These are phyloP conservation scores for Trematomus loennbergii DNA, from an alignment of 2,113 vertebrate genomes.

Conservation along the genomic window DNA sequence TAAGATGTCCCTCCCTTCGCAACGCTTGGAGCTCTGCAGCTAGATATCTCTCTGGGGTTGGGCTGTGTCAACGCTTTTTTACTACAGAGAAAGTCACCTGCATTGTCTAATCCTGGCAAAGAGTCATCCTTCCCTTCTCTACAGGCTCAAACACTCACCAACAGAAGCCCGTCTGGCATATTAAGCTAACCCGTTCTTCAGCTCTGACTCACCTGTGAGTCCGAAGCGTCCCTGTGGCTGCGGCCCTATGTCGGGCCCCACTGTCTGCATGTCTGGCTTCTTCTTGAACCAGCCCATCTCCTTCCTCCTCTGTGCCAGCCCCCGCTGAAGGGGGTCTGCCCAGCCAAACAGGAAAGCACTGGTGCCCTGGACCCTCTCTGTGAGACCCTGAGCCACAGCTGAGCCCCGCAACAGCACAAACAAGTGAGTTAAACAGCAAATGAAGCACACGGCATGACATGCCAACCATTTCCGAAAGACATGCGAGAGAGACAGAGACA, in stretches of 20 bases:
- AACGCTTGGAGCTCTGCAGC: too few species aligned
- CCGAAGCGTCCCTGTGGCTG: constrained; percentile 71
- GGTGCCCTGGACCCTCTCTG: constrained; percentile 72
- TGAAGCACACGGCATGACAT: not conserved
- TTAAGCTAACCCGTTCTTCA: not conserved
- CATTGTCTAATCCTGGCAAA: constrained; percentile 1
- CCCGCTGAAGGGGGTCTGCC: constrained; percentile 78
- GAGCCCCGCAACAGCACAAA: not conserved
- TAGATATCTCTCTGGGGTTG: too few species aligned
- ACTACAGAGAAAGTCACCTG: not conserved
- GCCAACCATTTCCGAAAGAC: constrained; percentile 1
- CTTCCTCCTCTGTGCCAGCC: constrained; percentile 83
- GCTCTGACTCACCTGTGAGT: constrained; percentile 80
- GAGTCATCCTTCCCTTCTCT: not conserved
- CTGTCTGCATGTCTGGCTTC: constrained; percentile 52
- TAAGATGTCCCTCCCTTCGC: too few species aligned
- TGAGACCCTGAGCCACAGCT: constrained; percentile 81
- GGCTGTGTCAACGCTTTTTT: not conserved
- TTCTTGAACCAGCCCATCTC: constrained; percentile 85
- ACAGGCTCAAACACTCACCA: not conserved
- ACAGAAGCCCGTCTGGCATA: not conserved
- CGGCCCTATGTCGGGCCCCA: constrained; percentile 79
- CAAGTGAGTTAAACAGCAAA: constrained; percentile 6
- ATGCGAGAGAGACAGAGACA: constrained; percentile 2
- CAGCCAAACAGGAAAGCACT: constrained; percentile 85